Evolutionary conservation across 64 coral and sea anemone species (phyloP), one percentile per base, ranked within the genome.

Genomic region (Stichodactyla helianthus): DNA sequence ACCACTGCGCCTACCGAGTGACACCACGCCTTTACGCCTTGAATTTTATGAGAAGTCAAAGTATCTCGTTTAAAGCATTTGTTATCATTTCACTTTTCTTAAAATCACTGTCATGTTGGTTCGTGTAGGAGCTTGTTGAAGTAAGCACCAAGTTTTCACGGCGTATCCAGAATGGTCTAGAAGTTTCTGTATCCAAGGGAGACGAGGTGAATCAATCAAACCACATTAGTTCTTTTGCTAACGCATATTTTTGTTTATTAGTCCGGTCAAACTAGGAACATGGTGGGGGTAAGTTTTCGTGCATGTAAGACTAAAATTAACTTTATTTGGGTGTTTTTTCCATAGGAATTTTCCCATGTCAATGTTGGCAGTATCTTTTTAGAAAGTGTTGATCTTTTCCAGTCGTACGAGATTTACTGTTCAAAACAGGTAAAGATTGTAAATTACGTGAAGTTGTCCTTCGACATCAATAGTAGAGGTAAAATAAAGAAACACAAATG

Each of bases 351-450:
- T 63, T 92, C 87, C 31, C 74, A 95, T 13, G 86, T 99, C 18
- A 99, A 95, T 23, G 93, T 99, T 86, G 97, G 97, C 51, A 90
- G 52, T 52, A 92, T 94, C 15, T 99, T 99, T 22, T 54, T 99
- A 6, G 90, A 99, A 67, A 99, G 91, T 19, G 90, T 99, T 50
- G 97, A 99, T 26, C 89, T 99, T 54, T 94, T 99, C 52, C 93
- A 99, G 76, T 90, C 97, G 6, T 99, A 99, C 86, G 91, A 99
- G 64, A 89, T 99, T 54, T 99, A 99, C 77, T 99, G 97, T 65
- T 92, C 97, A 8, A 95, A 94, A 81, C 97, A 95, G 90, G 93
- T 94, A 86, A 6, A 65, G 19, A 12, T 65, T 9, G 18, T 65
- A 0, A 65, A n/a, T 65, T 65, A 4, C 58, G 13, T 31, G 28